These are phyloP conservation scores for Cariama cristata DNA, from an alignment of 2,113 vertebrate genomes.

Conservation along the genomic window DNA sequence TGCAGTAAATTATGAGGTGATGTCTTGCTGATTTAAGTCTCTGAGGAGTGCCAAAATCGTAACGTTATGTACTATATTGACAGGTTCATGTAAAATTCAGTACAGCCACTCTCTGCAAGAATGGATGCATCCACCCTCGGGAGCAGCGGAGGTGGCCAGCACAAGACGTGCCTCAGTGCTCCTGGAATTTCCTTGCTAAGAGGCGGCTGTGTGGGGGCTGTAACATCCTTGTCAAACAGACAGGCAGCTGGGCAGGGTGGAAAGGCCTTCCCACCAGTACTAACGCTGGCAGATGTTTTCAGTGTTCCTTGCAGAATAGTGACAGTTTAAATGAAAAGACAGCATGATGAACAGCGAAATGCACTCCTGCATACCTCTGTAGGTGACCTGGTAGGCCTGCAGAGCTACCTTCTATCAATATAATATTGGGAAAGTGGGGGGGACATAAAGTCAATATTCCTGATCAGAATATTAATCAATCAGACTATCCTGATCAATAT, in stretches of 20 bases:
- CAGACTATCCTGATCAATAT: no score
- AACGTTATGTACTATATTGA: not conserved
- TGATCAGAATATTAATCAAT: no score
- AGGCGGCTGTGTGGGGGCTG: not conserved
- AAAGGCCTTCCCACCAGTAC: constrained; percentile 1
- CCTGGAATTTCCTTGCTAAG: not conserved
- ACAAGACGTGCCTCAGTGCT: constrained; percentile 41
- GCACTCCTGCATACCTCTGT: not conserved
- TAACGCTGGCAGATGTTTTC: constrained; percentile 35
- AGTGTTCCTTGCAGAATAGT: not conserved
- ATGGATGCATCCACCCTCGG: constrained; percentile 63
- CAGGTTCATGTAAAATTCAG: constrained; percentile 77
- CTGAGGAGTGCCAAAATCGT: not conserved
- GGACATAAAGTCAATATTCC: not conserved
- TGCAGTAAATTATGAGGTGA: constrained; percentile 5
- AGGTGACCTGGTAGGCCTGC: not conserved
- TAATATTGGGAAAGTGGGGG: not conserved
- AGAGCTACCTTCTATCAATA: not conserved
- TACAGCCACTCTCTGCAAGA: constrained; percentile 24
- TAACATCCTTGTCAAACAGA: constrained; percentile 5
- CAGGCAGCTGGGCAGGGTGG: not conserved
- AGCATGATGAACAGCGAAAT: not conserved
- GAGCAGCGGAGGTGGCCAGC: constrained; percentile 42
- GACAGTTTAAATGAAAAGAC: not conserved
- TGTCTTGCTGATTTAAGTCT: not conserved